Percentiles rank a stretch among this genome's conserved stretches.
Evolutionary conservation across 2,797 vertebrate genomes (phyloP).

Genomic region (Micropoecilia bifurca): DNA sequence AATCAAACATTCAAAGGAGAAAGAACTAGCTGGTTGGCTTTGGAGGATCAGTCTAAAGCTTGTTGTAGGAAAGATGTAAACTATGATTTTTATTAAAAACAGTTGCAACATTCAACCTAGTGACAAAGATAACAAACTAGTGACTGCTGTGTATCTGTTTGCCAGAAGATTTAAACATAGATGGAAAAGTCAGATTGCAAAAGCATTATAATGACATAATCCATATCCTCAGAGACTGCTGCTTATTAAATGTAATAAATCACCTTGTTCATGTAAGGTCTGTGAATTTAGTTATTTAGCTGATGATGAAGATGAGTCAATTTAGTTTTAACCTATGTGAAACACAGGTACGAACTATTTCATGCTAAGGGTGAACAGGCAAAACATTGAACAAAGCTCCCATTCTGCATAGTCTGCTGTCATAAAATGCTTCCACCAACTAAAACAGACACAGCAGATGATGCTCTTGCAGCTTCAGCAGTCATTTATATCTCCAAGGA

Average conservation of each 20-base stretch:
- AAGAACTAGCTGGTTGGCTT: not conserved
- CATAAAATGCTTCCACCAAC: slow-evolving; percentile 11
- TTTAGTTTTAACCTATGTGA: not conserved
- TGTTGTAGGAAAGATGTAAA: not conserved
- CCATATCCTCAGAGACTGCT: too few relatives aligned
- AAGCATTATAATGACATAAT: too few relatives aligned
- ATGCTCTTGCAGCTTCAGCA: slow-evolving; percentile 24
- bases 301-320: not conserved
- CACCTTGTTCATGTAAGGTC: not conserved
- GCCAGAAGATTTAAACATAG: not conserved
- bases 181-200: not conserved
- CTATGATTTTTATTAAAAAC: not conserved
- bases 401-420: slow-evolving; percentile 4
- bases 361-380: not conserved
- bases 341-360: not conserved
- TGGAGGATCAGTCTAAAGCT: not conserved
- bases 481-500: slow-evolving; percentile 65
- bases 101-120: not conserved
- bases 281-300: not conserved
- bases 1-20: not conserved
- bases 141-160: not conserved
- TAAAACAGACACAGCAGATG: slow-evolving; percentile 31
- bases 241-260: not conserved
- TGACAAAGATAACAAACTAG: not conserved
- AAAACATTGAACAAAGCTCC: not conserved